phyloP scores from a whole-genome alignment of 2,797 vertebrate species.

The Notoglanidium macrostoma region DNA sequence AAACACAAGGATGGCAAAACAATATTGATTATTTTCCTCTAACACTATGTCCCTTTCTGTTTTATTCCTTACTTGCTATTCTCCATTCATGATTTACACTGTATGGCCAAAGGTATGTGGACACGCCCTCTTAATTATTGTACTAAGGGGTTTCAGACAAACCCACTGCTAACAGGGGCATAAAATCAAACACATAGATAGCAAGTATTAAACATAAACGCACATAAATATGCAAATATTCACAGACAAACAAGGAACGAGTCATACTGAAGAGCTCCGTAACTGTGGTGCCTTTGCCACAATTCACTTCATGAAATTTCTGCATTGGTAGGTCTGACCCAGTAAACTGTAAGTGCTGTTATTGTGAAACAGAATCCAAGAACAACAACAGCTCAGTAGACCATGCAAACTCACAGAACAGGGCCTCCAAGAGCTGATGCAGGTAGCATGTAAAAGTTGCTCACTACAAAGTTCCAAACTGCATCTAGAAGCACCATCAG shows the following conservation, averaged over 20 bases:
- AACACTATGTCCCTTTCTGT: not conserved
- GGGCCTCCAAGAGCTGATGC: not conserved
- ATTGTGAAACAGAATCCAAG: not conserved
- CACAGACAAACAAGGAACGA: not conserved
- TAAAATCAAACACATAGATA: not conserved
- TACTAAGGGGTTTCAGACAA: not conserved
- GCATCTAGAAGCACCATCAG: not conserved
- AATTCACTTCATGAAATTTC: not conserved
- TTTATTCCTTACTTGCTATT: not conserved
- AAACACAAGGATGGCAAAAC: not conserved
- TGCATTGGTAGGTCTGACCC: not conserved
- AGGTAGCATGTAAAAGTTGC: not conserved
- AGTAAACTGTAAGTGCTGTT: not conserved
- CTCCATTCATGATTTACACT: not conserved
- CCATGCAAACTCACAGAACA: not conserved
- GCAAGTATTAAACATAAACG: not conserved
- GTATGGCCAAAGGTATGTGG: not conserved
- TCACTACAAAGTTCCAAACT: not conserved
- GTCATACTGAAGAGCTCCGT: not conserved
- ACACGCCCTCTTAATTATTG: not conserved
- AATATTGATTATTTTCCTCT: not conserved
- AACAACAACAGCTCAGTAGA: not conserved
- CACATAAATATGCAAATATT: not conserved
- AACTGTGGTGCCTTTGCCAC: not conserved
- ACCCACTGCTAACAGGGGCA: not conserved